Base-by-base conservation (phyloP, 2,888 invertebrate species). In the Oligia fasciuncula region DNA sequence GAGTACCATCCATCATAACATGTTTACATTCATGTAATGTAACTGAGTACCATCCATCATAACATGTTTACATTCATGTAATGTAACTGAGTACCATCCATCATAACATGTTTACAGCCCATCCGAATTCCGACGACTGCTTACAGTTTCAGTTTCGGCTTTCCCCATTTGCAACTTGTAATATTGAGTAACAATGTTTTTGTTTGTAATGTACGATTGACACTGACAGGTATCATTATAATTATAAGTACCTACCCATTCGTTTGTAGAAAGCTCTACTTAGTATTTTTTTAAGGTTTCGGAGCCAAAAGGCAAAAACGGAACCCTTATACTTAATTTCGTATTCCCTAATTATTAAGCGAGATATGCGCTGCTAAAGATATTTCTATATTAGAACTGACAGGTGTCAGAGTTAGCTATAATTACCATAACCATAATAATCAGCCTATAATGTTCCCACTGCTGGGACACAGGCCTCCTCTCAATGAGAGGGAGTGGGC, bases 41-140 rank as follows among this genome's bases (percentile, higher is more conserved):
- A 29, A 13, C n/a, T 6, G 3, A 43, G 35, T 35, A 35, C 35
- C 35, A 35, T 35, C 35, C 35, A 35, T 35, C 35, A 29, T 29
- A 29, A 29, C 29, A 29, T 29, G 29, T 29, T 29, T 29, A 29
- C 73, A 23, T 57, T 1, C 43, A 17, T 49, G 73, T 13, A 13
- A 65, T 46, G 73, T 43, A 29, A 13, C n/a, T 6, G 3, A 43
- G 29, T 29, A 29, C 6, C 74, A 19, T 71, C 57, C 57, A 51
- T 43, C 79, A 66, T 51, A 66, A 71, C 66, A 71, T 60, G 66
- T 43, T 80, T 9, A 17, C 65, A 29, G 35, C 49, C 63, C 80
- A 14, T 29, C 0, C 29, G 29, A 29, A 29, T 29, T 78, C 51
- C 46, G n/a, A 8, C 35, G 23, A 17, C 13, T 65, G 65, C 35